A percentile compares a stretch with the other conserved stretches of the same genome.
Conservation (phyloP, 2,888 invertebrate species). For the Leucoptera coffeella region DNA sequence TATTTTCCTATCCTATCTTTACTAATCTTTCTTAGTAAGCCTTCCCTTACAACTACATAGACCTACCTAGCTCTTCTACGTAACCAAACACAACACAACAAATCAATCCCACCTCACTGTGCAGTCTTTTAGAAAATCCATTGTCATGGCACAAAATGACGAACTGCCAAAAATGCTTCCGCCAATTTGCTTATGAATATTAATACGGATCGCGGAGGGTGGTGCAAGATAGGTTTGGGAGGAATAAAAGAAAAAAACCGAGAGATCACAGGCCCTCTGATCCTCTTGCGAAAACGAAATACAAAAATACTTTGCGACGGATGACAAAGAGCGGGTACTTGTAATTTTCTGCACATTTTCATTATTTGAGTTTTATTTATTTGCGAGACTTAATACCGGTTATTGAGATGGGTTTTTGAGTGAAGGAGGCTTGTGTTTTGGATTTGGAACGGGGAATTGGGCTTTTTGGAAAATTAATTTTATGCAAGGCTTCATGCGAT, state of each 20-base stretch:
- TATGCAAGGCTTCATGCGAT: too few relatives aligned
- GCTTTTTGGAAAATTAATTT: not conserved
- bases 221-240: constrained; percentile 16
- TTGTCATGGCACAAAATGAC: too few relatives aligned
- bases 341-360: constrained; percentile 32
- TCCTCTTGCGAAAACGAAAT: constrained; percentile 23
- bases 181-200: constrained; percentile 50
- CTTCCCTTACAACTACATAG: too few relatives aligned
- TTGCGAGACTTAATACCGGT: constrained; percentile 1
- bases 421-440: not conserved
- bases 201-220: constrained; percentile 33
- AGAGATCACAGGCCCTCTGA: constrained; percentile 21
- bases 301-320: constrained; percentile 43
- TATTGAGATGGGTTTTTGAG: constrained; percentile 3
- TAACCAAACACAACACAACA: too few relatives aligned
- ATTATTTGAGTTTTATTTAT: constrained; percentile 5
- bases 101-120: too few relatives aligned
- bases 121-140: too few relatives aligned
- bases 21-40: too few relatives aligned
- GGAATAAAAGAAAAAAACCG: constrained; percentile 13
- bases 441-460: not conserved
- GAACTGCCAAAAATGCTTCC: too few relatives aligned
- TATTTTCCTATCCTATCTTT: too few relatives aligned
- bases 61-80: too few relatives aligned
- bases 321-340: constrained; percentile 26